These are phyloP conservation scores for Caenorhabditis sp. DNA, from an alignment of 2,888 invertebrate genomes.

Conservation along the genomic window DNA sequence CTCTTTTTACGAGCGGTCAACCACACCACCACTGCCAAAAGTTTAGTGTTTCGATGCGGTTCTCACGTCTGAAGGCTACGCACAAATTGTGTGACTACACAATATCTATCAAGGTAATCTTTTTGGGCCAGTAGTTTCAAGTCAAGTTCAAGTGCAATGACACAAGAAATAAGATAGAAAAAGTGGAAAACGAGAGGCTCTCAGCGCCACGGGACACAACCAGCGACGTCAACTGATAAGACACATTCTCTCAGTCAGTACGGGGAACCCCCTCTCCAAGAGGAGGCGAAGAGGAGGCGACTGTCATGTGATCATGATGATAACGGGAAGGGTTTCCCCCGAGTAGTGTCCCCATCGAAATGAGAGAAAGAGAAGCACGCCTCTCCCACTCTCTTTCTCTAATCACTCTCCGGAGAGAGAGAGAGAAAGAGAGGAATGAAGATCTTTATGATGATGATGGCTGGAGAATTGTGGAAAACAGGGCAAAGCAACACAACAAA, in stretches of 20 bases:
- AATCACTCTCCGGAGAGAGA: no score
- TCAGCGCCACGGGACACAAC: neutral
- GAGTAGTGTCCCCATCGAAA: neutral
- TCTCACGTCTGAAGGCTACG: no score
- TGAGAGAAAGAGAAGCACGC: no score
- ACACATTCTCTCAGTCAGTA: no score
- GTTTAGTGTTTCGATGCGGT: neutral
- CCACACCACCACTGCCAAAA: neutral
- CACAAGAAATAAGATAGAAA: neutral
- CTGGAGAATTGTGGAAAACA: no score
- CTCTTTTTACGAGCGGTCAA: conserved; percentile 7
- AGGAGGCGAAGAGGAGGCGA: conserved; percentile 5
- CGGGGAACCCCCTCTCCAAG: conserved; percentile 53
- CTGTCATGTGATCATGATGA: conserved; percentile 49
- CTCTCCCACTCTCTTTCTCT: no score
- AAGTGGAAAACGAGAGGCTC: neutral
- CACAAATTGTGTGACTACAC: no score
- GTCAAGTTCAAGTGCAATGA: conserved; percentile 6
- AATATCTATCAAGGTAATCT: conserved; percentile 11
- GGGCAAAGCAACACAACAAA: no score
- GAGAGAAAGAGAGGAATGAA: no score
- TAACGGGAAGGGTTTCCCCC: conserved; percentile 36
- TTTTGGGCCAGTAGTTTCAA: no score
- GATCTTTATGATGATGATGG: no score
- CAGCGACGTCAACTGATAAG: conserved; percentile 17